A percentile compares a stretch with the other conserved stretches of the same genome.
phyloP scores from a whole-genome alignment of 2,797 vertebrate genomes.

The Pipistrellus nathusii region DNA sequence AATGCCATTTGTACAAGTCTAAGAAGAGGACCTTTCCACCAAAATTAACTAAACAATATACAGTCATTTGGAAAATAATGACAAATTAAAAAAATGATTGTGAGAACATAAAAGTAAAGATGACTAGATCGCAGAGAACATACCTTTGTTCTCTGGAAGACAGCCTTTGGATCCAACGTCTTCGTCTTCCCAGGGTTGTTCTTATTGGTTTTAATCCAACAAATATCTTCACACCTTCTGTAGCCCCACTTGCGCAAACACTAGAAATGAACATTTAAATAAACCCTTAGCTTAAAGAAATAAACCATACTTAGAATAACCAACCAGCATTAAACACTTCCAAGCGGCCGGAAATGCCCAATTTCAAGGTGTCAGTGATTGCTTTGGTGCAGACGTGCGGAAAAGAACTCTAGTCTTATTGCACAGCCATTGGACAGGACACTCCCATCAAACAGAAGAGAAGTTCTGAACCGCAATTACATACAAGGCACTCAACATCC shows the following conservation, averaged over 20 bases:
- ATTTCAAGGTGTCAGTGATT: not conserved
- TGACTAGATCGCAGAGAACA: not conserved
- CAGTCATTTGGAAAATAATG: not conserved
- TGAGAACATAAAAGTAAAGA: constrained; percentile 28
- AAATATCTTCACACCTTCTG: constrained; percentile 98
- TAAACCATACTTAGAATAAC: constrained; percentile 8
- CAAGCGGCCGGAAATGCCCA: not conserved
- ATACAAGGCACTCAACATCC: not conserved
- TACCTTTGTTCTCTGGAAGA: constrained; percentile 99
- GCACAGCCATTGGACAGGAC: not conserved
- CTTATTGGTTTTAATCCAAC: constrained; percentile 99
- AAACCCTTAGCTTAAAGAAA: constrained; percentile 29
- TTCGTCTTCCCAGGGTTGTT: constrained; percentile 99
- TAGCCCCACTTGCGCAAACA: constrained; percentile 99
- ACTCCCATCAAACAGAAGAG: not conserved
- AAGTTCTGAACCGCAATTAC: not conserved
- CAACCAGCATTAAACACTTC: not conserved
- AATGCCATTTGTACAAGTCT: not conserved
- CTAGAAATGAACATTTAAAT: constrained; percentile 83
- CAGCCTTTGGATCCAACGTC: constrained; percentile 97
- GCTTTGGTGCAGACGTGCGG: not conserved
- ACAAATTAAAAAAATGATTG: not conserved
- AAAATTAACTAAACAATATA: not conserved
- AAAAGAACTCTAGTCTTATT: not conserved
- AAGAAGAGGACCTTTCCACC: not conserved